Evolutionary conservation across 2,797 vertebrate species (phyloP).

Genomic region (Tolypeutes matacus): DNA sequence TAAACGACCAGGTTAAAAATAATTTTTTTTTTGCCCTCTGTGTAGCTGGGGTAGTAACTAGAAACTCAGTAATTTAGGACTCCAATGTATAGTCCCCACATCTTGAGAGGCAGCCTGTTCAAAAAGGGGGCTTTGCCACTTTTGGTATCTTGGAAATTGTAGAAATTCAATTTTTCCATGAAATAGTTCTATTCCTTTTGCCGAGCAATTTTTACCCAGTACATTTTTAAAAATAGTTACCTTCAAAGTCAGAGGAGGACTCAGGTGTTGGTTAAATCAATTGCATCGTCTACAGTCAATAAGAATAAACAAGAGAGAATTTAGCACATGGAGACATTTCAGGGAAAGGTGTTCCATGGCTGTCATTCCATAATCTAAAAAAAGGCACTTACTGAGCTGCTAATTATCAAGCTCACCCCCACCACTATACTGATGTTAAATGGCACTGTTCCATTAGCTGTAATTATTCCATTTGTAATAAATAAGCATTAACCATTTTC

Average conservation of each 20-base stretch:
- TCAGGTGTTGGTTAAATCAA: neutral
- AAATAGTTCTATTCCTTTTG: neutral
- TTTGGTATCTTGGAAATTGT: neutral
- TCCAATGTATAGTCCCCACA: neutral
- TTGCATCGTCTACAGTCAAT: neutral
- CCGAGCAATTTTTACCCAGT: neutral
- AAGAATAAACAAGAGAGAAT: slow-evolving; percentile 55
- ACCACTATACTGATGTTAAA: slow-evolving; percentile 72
- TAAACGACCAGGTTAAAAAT: slow-evolving; percentile 6
- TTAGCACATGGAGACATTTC: slow-evolving; percentile 66
- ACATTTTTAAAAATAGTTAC: neutral
- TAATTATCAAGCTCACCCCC: slow-evolving; percentile 73
- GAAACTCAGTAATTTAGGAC: neutral
- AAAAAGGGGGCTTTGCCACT: neutral
- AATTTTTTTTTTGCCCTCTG: neutral
- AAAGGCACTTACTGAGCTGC: slow-evolving; percentile 67
- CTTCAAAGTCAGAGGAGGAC: slow-evolving; percentile 33
- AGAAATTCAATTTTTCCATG: slow-evolving; percentile 9
- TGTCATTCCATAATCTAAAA: slow-evolving; percentile 77
- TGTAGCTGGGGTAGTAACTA: neutral
- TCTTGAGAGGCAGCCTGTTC: neutral
- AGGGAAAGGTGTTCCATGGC: slow-evolving; percentile 58
- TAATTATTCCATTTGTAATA: slow-evolving; percentile 86
- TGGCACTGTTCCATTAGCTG: slow-evolving; percentile 82
- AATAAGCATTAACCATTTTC: slow-evolving; percentile 85